Evolutionary conservation across 1,140 invertebrate genomes (phyloP).

Genomic region (Magallana angulata): DNA sequence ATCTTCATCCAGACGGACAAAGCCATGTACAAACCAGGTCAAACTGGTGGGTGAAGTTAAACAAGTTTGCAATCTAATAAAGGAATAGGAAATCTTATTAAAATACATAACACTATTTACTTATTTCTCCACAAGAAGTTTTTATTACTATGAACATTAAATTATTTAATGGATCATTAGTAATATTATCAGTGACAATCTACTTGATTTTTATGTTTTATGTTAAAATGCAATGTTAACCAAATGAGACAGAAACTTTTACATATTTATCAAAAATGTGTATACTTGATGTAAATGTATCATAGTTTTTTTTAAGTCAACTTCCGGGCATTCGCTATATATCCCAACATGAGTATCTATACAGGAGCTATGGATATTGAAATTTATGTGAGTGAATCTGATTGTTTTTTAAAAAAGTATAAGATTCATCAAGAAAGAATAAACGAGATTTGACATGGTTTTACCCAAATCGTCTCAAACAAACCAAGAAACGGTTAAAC

Average conservation of each 20-base stretch:
- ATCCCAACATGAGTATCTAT: conserved; percentile 70
- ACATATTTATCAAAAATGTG: no score
- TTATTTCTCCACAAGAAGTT: background rate
- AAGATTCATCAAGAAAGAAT: background rate
- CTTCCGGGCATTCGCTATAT: conserved; percentile 70
- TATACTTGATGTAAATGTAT: background rate
- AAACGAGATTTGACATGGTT: background rate
- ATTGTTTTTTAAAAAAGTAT: no score
- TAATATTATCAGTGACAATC: background rate
- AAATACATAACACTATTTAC: background rate
- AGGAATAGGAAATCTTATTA: no score
- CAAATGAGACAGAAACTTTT: no score
- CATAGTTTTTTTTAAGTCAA: conserved; percentile 66
- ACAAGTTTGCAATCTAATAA: no score
- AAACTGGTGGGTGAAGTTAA: conserved; percentile 65
- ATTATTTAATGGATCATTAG: background rate
- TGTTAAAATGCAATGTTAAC: no score
- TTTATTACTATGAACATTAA: background rate
- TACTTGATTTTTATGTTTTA: no score
- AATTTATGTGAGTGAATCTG: conserved; percentile 68
- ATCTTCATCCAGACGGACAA: conserved; percentile 75
- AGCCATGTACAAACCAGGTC: conserved; percentile 75
- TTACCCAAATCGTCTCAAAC: background rate
- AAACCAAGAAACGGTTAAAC: no score
- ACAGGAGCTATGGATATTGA: conserved; percentile 68